Conservation (phyloP, 1,140 invertebrate species). For the Chironomus striatipennis region DNA sequence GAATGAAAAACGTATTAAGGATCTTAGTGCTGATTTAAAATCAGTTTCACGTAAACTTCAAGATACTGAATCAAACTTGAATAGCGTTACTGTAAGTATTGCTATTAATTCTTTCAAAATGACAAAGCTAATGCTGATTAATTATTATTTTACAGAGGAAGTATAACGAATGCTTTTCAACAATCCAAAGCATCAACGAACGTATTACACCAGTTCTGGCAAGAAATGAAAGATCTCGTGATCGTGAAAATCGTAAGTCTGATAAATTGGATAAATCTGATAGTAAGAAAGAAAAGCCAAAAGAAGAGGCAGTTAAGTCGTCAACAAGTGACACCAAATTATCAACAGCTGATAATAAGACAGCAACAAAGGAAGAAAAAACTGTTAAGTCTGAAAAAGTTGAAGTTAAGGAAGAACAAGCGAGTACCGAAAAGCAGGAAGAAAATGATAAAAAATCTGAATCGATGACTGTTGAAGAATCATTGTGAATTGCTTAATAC, state of each 20-base stretch:
- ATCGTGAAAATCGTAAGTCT: neutral
- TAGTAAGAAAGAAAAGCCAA: neutral
- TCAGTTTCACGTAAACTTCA: constrained; percentile 49
- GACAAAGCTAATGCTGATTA: too few species aligned
- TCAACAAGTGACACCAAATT: too few species aligned
- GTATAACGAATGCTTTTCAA: neutral
- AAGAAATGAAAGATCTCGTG: constrained; percentile 28
- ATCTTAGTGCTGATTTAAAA: constrained; percentile 49
- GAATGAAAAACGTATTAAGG: constrained; percentile 45
- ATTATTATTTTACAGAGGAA: neutral
- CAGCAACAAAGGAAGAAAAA: too few species aligned
- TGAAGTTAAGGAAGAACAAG: too few species aligned
- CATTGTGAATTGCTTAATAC: too few species aligned
- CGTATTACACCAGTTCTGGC: constrained; percentile 26
- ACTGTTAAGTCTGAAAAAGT: too few species aligned
- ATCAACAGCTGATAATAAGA: too few species aligned
- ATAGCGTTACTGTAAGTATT: constrained; percentile 43
- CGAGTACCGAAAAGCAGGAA: neutral
- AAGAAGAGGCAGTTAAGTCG: too few species aligned
- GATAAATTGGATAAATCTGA: neutral
- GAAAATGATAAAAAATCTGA: neutral
- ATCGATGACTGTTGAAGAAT: neutral
- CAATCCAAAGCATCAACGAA: constrained; percentile 6
- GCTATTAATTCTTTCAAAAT: too few species aligned
- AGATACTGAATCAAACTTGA: constrained; percentile 45